Evolutionary conservation across 2,888 invertebrate species (phyloP), one percentile per base, ranked within the genome.

Genomic region (Habrosyne pyritoides): DNA sequence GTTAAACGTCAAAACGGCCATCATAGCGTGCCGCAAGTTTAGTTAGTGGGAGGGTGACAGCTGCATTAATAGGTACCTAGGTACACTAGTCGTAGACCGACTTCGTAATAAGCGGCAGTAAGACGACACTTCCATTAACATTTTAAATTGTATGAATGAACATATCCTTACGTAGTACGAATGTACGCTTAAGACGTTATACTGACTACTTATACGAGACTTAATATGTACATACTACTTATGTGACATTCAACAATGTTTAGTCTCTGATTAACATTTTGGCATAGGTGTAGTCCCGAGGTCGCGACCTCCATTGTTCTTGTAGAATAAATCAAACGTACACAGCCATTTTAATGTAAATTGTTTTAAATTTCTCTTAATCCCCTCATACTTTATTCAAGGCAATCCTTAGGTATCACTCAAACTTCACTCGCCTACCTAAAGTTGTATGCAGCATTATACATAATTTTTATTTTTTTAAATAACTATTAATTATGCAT

Each of bases 301-400:
- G 64, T 66, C 59, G 14, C 33, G 51, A 71, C 72, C 72, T 53
- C 26, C 21, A 74, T 72, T 72, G 71, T 72, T 71, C 56, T 54
- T 18, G 33, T 49, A 50, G 54, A 54, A 33, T 63, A 55, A 53
- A 56, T 62, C 66, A 72, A 61, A 63, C 64, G 57, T 30, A 21
- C 51, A 42, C 18, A 51, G 56, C 48, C 54, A 28, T 54, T 58
- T 54, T 61, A 55, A 55, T 61, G 59, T 46, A 50, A 50, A 50
- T 28, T 18, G 28, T 21, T 24, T 49, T 49, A 12, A 28, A 21
- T 50, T 50, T 50, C 50, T 30, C 50, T 21, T 10, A 10, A 10
- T 18, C 24, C 18, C 18, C 18, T 2, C 10, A 28, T 26, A 12
- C 8, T 18, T 28, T 22, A 24, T 24, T 49, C 52, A 46, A 52